Percentiles rank a stretch among this genome's conserved stretches.
phyloP scores from a whole-genome alignment of 2,797 vertebrate species.

The Columba guinea region DNA sequence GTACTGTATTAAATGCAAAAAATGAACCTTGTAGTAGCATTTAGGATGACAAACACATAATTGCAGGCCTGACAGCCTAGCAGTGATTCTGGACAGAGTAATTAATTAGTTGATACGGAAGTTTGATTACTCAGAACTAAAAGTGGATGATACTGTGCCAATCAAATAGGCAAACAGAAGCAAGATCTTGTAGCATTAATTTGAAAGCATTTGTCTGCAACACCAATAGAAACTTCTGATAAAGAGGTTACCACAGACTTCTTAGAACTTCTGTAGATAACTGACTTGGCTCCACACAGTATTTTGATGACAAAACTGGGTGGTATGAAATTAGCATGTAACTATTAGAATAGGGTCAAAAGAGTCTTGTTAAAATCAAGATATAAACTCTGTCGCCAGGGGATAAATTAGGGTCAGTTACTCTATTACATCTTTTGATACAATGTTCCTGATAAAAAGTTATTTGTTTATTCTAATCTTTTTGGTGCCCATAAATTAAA shows the following conservation, averaged over 20 bases:
- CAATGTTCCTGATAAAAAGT: not conserved
- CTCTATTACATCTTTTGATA: not conserved
- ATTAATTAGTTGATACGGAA: not conserved
- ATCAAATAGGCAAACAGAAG: not conserved
- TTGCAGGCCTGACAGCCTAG: not conserved
- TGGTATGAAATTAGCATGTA: not conserved
- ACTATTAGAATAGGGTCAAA: not conserved
- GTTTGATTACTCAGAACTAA: not conserved
- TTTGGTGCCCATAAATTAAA: not conserved
- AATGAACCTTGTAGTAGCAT: not conserved
- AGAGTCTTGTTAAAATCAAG: not conserved
- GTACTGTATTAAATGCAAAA: too few relatives aligned
- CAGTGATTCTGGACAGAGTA: not conserved
- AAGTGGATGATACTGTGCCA: not conserved
- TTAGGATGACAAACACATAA: not conserved
- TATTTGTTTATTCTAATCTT: not conserved
- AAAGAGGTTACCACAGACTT: not conserved
- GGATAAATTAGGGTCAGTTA: not conserved
- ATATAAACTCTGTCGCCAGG: not conserved
- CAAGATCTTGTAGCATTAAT: not conserved
- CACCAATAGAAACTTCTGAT: not conserved
- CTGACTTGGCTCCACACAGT: not conserved
- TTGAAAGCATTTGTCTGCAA: not conserved
- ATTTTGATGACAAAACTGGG: not conserved
- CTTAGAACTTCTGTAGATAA: not conserved